Evolutionary conservation across 1,140 invertebrate genomes (phyloP), one percentile per base, ranked within the genome.

Genomic region (Neomicropteryx cornuta): DNA sequence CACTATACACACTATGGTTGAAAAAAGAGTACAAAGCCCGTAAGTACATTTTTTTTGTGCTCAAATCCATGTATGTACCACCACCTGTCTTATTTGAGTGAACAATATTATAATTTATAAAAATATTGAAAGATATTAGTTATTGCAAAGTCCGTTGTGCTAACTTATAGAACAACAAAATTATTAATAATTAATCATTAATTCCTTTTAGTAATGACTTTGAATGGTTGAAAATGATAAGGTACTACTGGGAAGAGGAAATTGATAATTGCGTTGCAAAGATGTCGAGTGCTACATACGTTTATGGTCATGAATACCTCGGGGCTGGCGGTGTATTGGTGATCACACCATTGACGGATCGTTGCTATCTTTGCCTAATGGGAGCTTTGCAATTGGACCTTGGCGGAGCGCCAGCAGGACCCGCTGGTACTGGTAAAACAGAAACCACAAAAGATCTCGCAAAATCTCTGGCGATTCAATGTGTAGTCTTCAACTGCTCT

Each of bases 231-330:
- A 90, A 88, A 63, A 86, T 91, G 63, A 62, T 96, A 28, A 74
- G 92, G 1, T 95, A 94, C 53, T 95, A 94, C 55, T 94, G 89
- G 88, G 72, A 83, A 31, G 71, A 80, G 2, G 74, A 78, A 14
- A 70, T 82, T 0, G 81, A 87, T 58, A 77, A 79, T 54, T 87
- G 84, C 42, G 72, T 87, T 1, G 74, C 76, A 0, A 72, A 79
- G 45, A 86, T 87, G 81, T 81, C 82, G 1, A 83, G 75, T 42
- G 75, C 81, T 1, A 71, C 77, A 50, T 79, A 92, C 49, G 69
- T 81, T 19, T 96, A 95, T 53, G 88, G 87, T 4, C 94, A 92
- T 55, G 92, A 96, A 60, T 96, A 95, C 60, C 65, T 95, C 13
- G 90, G 90, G 2, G 89, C 89, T 33, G 77, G 77, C 36, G 77